These are phyloP conservation scores for Paraescarpia echinospica DNA, from an alignment of 1,140 invertebrate species.

Conservation along the genomic window DNA sequence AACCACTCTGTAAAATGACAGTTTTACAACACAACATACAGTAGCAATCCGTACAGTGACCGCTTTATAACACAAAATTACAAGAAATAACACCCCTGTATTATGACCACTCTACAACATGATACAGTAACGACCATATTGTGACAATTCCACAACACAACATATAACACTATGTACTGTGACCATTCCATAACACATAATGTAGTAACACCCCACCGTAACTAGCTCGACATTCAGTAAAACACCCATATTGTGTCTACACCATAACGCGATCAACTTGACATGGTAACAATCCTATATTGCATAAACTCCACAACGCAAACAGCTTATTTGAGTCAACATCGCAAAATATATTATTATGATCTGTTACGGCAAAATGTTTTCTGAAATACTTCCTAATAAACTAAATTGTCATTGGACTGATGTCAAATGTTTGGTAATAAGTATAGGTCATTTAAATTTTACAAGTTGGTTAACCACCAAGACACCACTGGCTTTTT, in stretches of 20 bases:
- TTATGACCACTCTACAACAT: not conserved
- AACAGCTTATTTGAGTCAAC: no score
- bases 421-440: no score
- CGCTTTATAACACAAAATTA: no score
- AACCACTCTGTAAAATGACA: no score
- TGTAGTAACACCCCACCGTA: no score
- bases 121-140: not conserved
- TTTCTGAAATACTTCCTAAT: no score
- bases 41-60: no score
- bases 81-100: not conserved
- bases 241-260: not conserved
- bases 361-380: not conserved
- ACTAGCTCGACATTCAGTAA: not conserved
- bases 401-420: no score
- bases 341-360: not conserved
- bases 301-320: no score
- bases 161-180: not conserved
- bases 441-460: not conserved
- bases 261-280: not conserved
- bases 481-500: not conserved
- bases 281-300: not conserved
- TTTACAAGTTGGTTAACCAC: not conserved
- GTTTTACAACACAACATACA: no score
- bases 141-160: no score
- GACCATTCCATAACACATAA: not conserved